These are phyloP conservation scores for Brenthis ino DNA, from an alignment of 2,888 invertebrate species.

Conservation along the genomic window DNA sequence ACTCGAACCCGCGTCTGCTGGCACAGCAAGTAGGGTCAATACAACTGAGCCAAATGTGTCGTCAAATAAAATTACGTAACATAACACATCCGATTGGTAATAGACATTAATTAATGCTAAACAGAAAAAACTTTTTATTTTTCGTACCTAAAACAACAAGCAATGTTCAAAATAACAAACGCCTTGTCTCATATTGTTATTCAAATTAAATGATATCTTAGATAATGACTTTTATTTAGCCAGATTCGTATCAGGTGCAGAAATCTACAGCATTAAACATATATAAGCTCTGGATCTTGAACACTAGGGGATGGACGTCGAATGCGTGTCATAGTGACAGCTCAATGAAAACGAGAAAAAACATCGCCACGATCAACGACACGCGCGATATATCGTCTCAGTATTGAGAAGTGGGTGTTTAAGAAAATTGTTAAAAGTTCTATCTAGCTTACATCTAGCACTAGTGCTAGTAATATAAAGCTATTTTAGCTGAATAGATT, in stretches of 20 bases:
- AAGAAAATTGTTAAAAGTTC: constrained; percentile 16
- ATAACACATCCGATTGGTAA: too few relatives aligned
- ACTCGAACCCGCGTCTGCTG: too few relatives aligned
- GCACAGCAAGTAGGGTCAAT: too few relatives aligned
- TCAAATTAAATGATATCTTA: too few relatives aligned
- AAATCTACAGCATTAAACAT: constrained; percentile 35
- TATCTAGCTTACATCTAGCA: constrained; percentile 14
- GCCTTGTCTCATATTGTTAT: too few relatives aligned
- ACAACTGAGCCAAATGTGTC: too few relatives aligned
- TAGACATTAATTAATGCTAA: too few relatives aligned
- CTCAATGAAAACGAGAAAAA: constrained; percentile 42
- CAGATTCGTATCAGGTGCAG: constrained; percentile 30
- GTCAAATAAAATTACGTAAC: too few relatives aligned
- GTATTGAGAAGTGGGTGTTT: neutral
- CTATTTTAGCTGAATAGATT: neutral
- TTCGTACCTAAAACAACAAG: too few relatives aligned
- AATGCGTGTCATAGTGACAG: constrained; percentile 44
- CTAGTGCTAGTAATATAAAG: neutral
- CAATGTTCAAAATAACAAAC: too few relatives aligned
- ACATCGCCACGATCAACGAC: constrained; percentile 34
- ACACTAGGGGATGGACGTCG: constrained; percentile 43
- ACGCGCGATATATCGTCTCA: constrained; percentile 27
- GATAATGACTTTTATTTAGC: constrained; percentile 12
- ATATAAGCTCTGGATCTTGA: constrained; percentile 34
- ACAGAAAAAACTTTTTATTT: too few relatives aligned